Evolutionary conservation across 2,888 invertebrate genomes (phyloP).

Genomic region (Scaptodrosophila latifasciaeformis): DNA sequence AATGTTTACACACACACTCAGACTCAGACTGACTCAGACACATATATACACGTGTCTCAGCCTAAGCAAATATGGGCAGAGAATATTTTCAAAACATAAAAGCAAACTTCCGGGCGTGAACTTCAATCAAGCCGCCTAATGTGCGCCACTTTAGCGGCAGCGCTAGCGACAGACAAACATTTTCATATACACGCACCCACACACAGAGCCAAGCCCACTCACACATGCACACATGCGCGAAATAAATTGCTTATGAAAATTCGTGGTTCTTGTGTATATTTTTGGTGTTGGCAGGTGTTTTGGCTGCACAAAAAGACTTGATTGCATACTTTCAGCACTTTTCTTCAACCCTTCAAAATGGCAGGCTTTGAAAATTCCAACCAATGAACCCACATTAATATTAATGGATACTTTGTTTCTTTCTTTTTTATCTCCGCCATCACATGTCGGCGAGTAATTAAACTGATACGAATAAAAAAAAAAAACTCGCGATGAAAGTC

Average conservation of each 20-base stretch:
- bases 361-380: slow-evolving; percentile 38
- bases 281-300: neutral
- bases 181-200: no score
- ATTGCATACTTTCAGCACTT: slow-evolving; percentile 38
- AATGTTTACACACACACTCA: neutral
- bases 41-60: slow-evolving; percentile 9
- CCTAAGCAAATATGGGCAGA: slow-evolving; percentile 10
- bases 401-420: slow-evolving; percentile 47
- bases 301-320: slow-evolving; percentile 34
- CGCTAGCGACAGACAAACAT: no score
- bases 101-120: slow-evolving; percentile 43
- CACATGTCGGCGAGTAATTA: no score
- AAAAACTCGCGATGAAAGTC: no score
- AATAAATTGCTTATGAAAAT: slow-evolving; percentile 37
- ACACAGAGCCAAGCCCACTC: no score
- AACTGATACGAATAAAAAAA: no score
- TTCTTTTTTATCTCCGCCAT: no score
- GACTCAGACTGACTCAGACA: no score
- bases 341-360: no score
- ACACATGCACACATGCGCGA: no score
- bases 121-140: slow-evolving; percentile 51
- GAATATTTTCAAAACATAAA: slow-evolving; percentile 1
- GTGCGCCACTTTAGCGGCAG: slow-evolving; percentile 27
- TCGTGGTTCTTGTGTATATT: slow-evolving; percentile 16
- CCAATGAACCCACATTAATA: no score